Evolutionary conservation across 2,113 vertebrate genomes (phyloP).

Genomic region (Laterallus jamaicensis): DNA sequence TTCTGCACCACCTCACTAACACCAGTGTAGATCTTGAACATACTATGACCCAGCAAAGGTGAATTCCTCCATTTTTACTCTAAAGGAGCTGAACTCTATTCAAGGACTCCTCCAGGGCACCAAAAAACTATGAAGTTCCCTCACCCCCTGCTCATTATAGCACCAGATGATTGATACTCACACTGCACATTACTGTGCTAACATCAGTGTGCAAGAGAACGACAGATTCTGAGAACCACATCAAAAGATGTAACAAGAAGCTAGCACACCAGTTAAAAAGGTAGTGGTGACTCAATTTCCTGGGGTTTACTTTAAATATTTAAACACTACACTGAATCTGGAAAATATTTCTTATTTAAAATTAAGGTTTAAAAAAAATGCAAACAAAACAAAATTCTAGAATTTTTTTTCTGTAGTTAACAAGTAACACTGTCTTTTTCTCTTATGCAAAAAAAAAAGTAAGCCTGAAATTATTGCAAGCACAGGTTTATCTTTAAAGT

Average conservation of each 20-base stretch:
- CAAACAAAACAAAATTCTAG: neutral
- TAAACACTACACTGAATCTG: neutral
- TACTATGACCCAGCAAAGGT: neutral
- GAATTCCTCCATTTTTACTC: neutral
- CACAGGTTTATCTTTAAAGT: neutral
- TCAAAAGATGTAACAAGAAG: neutral
- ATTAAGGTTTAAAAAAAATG: neutral
- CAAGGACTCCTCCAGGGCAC: rapidly evolving
- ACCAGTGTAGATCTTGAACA: neutral
- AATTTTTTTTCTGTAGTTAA: neutral
- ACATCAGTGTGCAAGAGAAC: neutral
- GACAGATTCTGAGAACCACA: neutral
- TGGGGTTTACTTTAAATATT: neutral
- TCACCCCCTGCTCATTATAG: neutral
- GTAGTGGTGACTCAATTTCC: neutral
- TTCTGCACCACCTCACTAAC: neutral
- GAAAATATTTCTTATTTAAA: neutral
- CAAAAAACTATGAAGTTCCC: neutral
- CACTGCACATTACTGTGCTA: neutral
- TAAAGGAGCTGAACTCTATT: neutral
- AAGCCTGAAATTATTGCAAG: neutral
- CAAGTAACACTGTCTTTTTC: neutral
- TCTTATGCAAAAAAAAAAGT: neutral
- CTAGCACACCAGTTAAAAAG: neutral
- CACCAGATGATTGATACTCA: neutral